Evolutionary conservation across 1,140 invertebrate genomes (phyloP).

Genomic region (Dreissena polymorpha): DNA sequence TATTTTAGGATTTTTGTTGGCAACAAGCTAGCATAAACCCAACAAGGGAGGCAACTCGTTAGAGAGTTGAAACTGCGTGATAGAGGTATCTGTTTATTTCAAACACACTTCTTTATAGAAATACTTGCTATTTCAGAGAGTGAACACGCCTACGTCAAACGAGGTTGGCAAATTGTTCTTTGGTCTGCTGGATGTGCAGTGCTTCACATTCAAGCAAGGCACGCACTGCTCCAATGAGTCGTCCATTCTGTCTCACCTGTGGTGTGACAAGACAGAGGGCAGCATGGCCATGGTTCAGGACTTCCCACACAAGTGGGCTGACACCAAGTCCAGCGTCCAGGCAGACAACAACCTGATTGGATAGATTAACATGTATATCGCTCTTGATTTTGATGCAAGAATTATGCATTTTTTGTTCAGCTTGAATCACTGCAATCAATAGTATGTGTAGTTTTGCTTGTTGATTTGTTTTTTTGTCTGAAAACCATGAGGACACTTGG

Average conservation of each 20-base stretch:
- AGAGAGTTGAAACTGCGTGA: no score
- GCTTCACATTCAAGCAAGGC: conserved; percentile 61
- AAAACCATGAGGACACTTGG: no score
- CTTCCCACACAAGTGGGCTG: conserved; percentile 61
- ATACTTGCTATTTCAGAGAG: conserved; percentile 52
- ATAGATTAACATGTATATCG: neutral
- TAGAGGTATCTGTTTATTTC: no score
- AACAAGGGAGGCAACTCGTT: no score
- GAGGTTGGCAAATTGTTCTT: conserved; percentile 65
- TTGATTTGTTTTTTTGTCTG: no score
- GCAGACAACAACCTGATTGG: neutral
- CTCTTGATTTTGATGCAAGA: neutral
- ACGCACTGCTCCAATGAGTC: conserved; percentile 57
- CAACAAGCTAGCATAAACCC: no score
- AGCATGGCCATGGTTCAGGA: conserved; percentile 51
- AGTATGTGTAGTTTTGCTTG: no score
- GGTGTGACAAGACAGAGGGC: conserved; percentile 59
- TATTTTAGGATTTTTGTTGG: no score
- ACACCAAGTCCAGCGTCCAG: neutral
- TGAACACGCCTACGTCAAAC: conserved; percentile 59
- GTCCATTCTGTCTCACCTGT: conserved; percentile 59
- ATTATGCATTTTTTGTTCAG: no score
- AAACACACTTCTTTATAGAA: no score
- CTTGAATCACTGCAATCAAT: no score
- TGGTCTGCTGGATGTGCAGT: conserved; percentile 62